Evolutionary conservation across 2,113 vertebrate genomes (phyloP).

Genomic region (Ia io): DNA sequence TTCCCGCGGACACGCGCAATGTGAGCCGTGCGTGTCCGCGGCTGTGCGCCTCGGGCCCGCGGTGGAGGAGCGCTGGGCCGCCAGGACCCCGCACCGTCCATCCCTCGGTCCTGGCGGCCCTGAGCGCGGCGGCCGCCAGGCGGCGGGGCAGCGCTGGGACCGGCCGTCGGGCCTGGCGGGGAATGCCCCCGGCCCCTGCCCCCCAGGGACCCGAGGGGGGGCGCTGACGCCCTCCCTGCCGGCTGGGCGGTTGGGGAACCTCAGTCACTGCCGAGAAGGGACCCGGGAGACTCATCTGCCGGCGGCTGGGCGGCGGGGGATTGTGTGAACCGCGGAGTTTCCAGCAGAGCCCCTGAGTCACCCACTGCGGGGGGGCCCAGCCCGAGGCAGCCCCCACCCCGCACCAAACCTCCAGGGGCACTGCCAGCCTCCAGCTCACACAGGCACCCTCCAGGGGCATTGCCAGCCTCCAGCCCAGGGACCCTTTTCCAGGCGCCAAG

Average conservation of each 20-base stretch:
- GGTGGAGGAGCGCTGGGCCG: too few species aligned
- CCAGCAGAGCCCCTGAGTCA: background rate
- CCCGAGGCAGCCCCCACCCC: fast-evolving
- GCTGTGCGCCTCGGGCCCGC: too few species aligned
- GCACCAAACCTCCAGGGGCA: fast-evolving
- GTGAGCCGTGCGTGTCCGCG: too few species aligned
- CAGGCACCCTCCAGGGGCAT: fast-evolving
- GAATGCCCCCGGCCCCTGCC: background rate
- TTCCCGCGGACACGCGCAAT: too few species aligned
- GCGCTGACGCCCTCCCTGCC: fast-evolving
- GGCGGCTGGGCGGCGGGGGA: background rate
- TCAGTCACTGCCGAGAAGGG: background rate
- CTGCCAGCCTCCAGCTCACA: background rate
- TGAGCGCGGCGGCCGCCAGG: background rate
- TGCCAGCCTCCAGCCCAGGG: background rate
- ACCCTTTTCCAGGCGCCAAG: background rate
- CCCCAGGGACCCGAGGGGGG: background rate
- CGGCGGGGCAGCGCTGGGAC: background rate
- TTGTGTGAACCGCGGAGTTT: background rate
- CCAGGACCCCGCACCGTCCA: too few species aligned
- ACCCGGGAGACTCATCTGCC: background rate
- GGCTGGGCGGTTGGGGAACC: background rate
- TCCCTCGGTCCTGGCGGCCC: too few species aligned
- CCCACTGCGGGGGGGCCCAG: background rate
- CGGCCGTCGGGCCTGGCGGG: fast-evolving